A percentile compares a stretch with the other conserved stretches of the same genome.
phyloP scores from a whole-genome alignment of 2,113 vertebrate genomes.

The Hyla sarda region DNA sequence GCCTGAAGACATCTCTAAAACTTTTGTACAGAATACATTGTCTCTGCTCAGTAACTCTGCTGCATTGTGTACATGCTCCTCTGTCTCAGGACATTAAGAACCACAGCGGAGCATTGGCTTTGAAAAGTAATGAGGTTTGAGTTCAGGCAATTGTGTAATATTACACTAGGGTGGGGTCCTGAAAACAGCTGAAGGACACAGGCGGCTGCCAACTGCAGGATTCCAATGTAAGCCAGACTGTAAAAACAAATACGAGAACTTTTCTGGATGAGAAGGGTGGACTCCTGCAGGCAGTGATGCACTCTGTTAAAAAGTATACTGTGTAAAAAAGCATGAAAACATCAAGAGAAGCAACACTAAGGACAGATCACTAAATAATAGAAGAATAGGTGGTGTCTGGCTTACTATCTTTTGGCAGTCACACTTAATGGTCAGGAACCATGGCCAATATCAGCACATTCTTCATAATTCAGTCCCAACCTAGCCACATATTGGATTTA shows the following conservation, averaged over 20 bases:
- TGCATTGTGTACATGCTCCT: too few species aligned
- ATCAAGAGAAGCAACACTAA: neutral
- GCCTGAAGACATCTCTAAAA: too few species aligned
- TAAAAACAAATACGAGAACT: constrained; percentile 11
- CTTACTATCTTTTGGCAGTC: too few species aligned
- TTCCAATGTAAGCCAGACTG: constrained; percentile 7
- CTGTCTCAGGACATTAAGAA: neutral
- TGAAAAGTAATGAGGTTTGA: neutral
- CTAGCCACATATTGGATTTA: too few species aligned
- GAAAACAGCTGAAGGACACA: constrained; percentile 29
- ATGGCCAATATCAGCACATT: too few species aligned
- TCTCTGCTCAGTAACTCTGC: too few species aligned
- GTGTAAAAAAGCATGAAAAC: neutral
- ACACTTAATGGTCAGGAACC: too few species aligned
- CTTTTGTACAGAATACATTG: too few species aligned
- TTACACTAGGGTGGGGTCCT: constrained; percentile 20
- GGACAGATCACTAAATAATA: neutral
- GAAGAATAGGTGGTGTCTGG: too few species aligned
- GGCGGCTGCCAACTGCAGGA: neutral
- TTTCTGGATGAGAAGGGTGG: too few species aligned
- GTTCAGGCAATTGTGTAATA: neutral
- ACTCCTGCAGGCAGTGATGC: neutral
- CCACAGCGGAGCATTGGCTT: neutral
- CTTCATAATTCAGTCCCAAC: too few species aligned
- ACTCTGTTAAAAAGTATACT: neutral